Conservation (phyloP, 2,113 vertebrate species). For the Eretmochelys imbricata region DNA sequence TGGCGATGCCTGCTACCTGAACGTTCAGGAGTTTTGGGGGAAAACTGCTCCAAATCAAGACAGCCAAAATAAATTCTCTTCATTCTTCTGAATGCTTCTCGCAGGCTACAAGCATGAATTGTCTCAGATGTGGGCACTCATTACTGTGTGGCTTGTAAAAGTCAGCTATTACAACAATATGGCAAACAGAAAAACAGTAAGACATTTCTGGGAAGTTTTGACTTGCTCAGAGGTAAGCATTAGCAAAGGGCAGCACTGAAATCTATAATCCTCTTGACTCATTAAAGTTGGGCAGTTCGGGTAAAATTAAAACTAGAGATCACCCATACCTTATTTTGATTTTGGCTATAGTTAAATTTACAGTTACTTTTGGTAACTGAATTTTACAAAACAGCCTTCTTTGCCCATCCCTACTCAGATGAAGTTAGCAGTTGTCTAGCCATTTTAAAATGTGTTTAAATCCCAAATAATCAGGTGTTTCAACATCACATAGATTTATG, state of each 20-base stretch:
- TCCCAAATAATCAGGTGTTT: not conserved
- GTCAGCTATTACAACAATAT: not conserved
- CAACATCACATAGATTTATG: not conserved
- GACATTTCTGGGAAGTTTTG: accelerated
- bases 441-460: not conserved
- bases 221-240: not conserved
- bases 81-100: not conserved
- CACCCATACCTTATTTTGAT: not conserved
- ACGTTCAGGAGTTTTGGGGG: not conserved
- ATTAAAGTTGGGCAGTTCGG: not conserved
- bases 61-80: not conserved
- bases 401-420: not conserved
- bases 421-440: not conserved
- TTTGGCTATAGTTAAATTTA: not conserved
- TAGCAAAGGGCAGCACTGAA: not conserved
- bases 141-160: not conserved
- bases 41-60: not conserved
- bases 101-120: not conserved
- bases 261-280: accelerated
- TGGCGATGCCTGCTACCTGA: not conserved
- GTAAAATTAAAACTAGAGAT: not conserved
- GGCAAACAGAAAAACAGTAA: not conserved
- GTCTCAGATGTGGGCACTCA: not conserved
- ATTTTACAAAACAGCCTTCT: not conserved
- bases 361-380: not conserved